Evolutionary conservation across 2,797 vertebrate genomes (phyloP), one percentile per base, ranked within the genome.

Genomic region (Sternotherus odoratus): DNA sequence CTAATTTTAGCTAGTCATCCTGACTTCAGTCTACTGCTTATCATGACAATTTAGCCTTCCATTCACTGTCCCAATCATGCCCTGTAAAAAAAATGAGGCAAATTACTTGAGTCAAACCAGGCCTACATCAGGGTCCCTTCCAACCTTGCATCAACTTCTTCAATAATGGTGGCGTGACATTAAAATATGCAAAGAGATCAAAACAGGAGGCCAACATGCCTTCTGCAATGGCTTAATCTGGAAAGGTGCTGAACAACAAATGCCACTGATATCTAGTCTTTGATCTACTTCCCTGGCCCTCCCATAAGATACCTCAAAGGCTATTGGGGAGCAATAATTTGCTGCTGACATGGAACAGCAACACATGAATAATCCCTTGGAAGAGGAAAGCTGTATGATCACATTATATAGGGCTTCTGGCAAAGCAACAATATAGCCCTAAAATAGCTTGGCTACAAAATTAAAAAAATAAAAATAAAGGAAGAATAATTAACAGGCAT

Each of bases 181-280:
- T 54, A 82, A 74, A 2, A 33, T 72, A 8, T 78, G 12, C 24
- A 80, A 87, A 56, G 54, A 28, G 54, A 56, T 56, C 33, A 80
- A 7, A 69, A 63, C 19, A 77, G 85, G 0, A 0, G 30, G 49
- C 23, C 57, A 54, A 3, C 16, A 69, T 83, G 17, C 50, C 57
- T 74, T 30, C 63, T 24, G 46, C 4, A 60, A 57, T 51, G 9
- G 0, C 12, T 6, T 87, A 9, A n/a, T 79, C 36, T 79, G 63
- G 74, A 79, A 69, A 82, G 21, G 0, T 82, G 21, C 66, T 83
- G 17, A 49, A 17, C 81, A 30, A 81, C 77, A 50, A 56, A 53
- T 5, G 12, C 83, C n/a, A 43, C 15, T 30, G 1, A 39, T 2
- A 39, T 74, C n/a, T 79, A 3, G 0, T 33, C 28, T 80, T 30